Evolutionary conservation across 2,888 invertebrate genomes (phyloP).

Genomic region (Tyria jacobaeae): DNA sequence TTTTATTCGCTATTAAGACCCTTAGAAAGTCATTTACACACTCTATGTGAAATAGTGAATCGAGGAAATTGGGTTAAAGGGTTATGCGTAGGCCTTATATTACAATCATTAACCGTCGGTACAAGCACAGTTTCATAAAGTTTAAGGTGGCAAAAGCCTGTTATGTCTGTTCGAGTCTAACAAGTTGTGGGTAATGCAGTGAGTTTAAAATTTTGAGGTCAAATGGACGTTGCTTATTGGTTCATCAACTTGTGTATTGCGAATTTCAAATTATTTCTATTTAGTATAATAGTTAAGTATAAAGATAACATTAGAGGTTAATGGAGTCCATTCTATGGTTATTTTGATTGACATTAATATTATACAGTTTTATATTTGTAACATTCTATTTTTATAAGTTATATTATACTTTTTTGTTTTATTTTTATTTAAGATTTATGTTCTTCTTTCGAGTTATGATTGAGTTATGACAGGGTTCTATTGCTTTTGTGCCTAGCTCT

Average conservation of each 20-base stretch:
- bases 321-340: too few species aligned
- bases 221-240: not conserved
- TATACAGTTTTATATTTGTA: too few species aligned
- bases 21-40: not conserved
- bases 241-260: not conserved
- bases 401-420: too few species aligned
- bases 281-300: too few species aligned
- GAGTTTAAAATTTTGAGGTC: not conserved
- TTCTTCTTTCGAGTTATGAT: too few species aligned
- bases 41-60: not conserved
- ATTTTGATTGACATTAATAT: too few species aligned
- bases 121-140: constrained; percentile 4
- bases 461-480: too few species aligned
- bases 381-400: too few species aligned
- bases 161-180: not conserved
- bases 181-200: not conserved
- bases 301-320: too few species aligned
- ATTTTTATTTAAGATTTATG: too few species aligned
- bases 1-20: not conserved
- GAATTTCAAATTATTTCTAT: not conserved
- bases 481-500: too few species aligned
- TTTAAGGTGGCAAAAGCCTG: not conserved
- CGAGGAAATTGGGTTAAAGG: constrained; percentile 14
- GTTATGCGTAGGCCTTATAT: constrained; percentile 7
- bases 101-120: not conserved